Conservation (phyloP, 2,797 vertebrate genomes). For the Coracias cyanogaster region DNA sequence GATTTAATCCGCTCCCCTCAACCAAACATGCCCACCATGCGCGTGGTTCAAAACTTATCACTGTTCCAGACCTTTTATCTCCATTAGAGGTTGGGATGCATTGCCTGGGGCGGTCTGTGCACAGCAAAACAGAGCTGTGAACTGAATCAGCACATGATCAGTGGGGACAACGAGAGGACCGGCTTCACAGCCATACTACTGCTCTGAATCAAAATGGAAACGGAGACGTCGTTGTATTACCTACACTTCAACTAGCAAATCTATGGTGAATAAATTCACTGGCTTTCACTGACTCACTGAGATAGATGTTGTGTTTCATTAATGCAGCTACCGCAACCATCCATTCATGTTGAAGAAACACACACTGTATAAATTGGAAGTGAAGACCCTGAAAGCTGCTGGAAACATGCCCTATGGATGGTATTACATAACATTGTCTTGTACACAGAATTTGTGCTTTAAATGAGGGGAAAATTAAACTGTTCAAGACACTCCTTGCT, state of each 20-base stretch:
- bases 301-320: neutral
- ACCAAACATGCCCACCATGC: conserved; percentile 14
- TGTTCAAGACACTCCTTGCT: neutral
- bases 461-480: conserved; percentile 45
- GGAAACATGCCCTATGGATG: neutral
- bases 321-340: neutral
- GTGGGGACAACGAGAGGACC: neutral
- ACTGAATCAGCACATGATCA: neutral
- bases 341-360: neutral
- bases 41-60: neutral
- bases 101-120: neutral
- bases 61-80: neutral
- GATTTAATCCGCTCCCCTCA: conserved; percentile 19
- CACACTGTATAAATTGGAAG: neutral
- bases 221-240: neutral
- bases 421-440: neutral
- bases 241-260: conserved; percentile 17
- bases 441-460: conserved; percentile 1
- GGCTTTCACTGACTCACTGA: neutral
- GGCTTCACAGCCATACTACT: neutral
- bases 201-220: neutral
- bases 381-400: neutral
- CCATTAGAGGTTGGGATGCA: neutral
- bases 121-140: neutral
- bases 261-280: neutral